Evolutionary conservation across 1,140 invertebrate species (phyloP), one percentile per base, ranked within the genome.

Genomic region (Zaprionus davidi): DNA sequence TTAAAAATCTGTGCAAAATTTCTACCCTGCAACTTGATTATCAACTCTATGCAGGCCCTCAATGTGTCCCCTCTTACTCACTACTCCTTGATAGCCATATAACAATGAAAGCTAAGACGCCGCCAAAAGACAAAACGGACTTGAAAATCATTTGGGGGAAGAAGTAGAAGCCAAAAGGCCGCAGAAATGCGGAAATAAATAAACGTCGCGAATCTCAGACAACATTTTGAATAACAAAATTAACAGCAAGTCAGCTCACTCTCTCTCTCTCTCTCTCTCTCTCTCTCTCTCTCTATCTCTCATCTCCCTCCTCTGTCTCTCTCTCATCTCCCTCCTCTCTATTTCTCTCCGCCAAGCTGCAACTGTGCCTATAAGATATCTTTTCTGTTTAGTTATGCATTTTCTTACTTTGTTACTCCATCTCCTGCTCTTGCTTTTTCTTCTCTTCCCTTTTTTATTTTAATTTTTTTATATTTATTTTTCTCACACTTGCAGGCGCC

Each of bases 161-260:
- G 70, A 55, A 28, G 62, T 64, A 74, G 59, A 67, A 66, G 69
- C 65, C 62, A 59, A 84, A 80, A 65, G 77, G 56, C 78, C 73
- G 79, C 49, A 34, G 73, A 53, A 82, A 78, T 79, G 78, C 90
- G 90, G 90, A 91, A 90, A 85, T 90, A 84, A 92, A 91, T 90
- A 91, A 91, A 90, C 85, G 85, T 91, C 86, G 77, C 77, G 82
- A 84, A 79, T 73, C 85, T 63, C 75, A 70, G 78, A 77, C 71
- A 77, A 71, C 80, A 83, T 86, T 91, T 91, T 90, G 90, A 91
- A 91, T 92, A 91, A 90, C 82, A 87, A 91, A 91, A 91, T 91
- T 91, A 92, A 91, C 90, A 90, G 90, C 70, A 72, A 51, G 17
- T 17, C 22, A 5, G 24, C 9, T 31, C 31, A 11, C 20, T 1